A percentile compares a stretch with the other conserved stretches of the same genome.
These are phyloP conservation scores for Metallyticus violacea DNA, from an alignment of 2,888 invertebrate genomes.

Conservation along the genomic window DNA sequence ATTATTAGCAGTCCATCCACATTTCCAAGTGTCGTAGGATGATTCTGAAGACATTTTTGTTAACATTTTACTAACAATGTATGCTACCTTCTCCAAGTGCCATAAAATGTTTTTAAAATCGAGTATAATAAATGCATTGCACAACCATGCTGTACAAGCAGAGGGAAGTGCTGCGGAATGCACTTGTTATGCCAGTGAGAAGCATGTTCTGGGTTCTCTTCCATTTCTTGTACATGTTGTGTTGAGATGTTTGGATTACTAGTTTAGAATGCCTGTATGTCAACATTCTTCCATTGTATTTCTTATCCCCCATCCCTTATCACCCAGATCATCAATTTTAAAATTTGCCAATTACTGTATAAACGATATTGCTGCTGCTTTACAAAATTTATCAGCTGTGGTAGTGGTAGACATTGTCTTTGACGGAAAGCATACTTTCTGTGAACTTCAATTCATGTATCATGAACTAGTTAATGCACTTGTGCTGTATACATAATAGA, in stretches of 20 bases:
- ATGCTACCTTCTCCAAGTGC: slow-evolving; percentile 26
- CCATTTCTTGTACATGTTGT: slow-evolving; percentile 1
- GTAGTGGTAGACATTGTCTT: slow-evolving; percentile 26
- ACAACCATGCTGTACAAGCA: background rate
- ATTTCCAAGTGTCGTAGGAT: background rate
- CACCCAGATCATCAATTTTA: background rate
- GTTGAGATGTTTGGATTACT: slow-evolving; percentile 4
- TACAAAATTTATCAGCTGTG: slow-evolving; percentile 24
- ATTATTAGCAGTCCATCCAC: background rate
- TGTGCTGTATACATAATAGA: slow-evolving; percentile 33
- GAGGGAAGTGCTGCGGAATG: background rate
- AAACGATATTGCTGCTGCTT: slow-evolving; percentile 20
- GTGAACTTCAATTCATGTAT: slow-evolving; percentile 28
- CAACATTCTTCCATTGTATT: slow-evolving; percentile 15
- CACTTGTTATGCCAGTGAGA: background rate
- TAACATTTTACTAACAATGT: background rate
- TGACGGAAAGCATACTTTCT: slow-evolving; percentile 20
- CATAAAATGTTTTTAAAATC: slow-evolving; percentile 15
- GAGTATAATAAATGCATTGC: background rate
- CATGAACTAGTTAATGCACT: slow-evolving; percentile 31
- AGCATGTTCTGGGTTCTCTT: slow-evolving; percentile 4
- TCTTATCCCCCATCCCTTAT: background rate
- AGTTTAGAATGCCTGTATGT: background rate
- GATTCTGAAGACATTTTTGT: background rate
- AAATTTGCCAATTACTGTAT: slow-evolving; percentile 15